Percentiles rank a stretch among this genome's conserved stretches.
Evolutionary conservation across 2,888 invertebrate genomes (phyloP).

Genomic region (Acleris sparsana): DNA sequence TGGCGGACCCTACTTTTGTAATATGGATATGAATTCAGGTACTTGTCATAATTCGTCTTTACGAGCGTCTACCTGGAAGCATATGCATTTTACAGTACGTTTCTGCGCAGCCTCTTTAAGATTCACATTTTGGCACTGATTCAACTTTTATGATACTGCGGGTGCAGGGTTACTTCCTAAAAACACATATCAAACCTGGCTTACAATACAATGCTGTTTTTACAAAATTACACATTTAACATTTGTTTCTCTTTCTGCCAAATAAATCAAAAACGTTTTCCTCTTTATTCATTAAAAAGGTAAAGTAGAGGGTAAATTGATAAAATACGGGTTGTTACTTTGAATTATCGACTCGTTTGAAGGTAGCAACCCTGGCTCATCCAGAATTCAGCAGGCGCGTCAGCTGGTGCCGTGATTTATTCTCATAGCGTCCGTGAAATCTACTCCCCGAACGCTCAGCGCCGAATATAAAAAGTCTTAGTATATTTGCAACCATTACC

Average conservation of each 20-base stretch:
- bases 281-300: slow-evolving; percentile 29
- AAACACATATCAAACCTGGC: slow-evolving; percentile 20
- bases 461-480: slow-evolving; percentile 35
- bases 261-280: slow-evolving; percentile 23
- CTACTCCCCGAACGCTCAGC: slow-evolving; percentile 46
- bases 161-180: slow-evolving; percentile 34
- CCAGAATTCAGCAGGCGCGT: slow-evolving; percentile 71
- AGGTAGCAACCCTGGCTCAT: slow-evolving; percentile 55
- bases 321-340: slow-evolving; percentile 41
- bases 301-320: slow-evolving; percentile 36
- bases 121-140: slow-evolving; percentile 52
- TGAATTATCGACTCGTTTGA: slow-evolving; percentile 44
- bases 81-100: slow-evolving; percentile 51
- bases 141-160: slow-evolving; percentile 51
- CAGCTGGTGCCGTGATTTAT: slow-evolving; percentile 73
- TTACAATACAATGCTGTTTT: slow-evolving; percentile 3
- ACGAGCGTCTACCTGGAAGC: slow-evolving; percentile 40
- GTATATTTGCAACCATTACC: slow-evolving; percentile 46
- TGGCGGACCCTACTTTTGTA: slow-evolving; percentile 9
- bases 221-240: no score
- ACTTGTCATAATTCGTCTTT: slow-evolving; percentile 26
- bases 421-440: slow-evolving; percentile 58
- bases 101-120: slow-evolving; percentile 44
- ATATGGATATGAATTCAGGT: slow-evolving; percentile 6
- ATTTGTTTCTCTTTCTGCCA: no score